Evolutionary conservation across 2,888 invertebrate species (phyloP).

Genomic region (Synanthedon andrenaeformis): DNA sequence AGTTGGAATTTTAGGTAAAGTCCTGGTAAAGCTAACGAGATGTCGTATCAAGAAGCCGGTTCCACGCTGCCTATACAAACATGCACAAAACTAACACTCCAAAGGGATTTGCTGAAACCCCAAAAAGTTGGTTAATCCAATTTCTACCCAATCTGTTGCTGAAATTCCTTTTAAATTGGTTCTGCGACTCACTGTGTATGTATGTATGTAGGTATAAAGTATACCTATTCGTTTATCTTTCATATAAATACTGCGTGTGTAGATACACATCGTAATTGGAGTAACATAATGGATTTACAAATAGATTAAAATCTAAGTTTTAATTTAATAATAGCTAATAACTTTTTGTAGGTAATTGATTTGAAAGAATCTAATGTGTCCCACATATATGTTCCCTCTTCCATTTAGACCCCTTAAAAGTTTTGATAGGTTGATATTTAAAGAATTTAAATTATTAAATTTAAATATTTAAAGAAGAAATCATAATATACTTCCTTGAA

Average conservation of each 20-base stretch:
- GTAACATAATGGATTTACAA: neutral
- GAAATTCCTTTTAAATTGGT: conserved; percentile 20
- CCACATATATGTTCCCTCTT: no score
- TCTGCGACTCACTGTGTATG: conserved; percentile 6
- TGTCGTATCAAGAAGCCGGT: neutral
- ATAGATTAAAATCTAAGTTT: no score
- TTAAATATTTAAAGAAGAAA: no score
- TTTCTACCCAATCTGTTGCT: conserved; percentile 27
- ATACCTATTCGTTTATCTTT: neutral
- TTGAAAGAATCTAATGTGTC: no score
- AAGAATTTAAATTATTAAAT: no score
- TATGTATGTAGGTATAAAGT: neutral
- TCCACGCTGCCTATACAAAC: neutral
- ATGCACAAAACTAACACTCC: conserved; percentile 12
- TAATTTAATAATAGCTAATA: no score
- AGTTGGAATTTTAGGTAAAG: no score
- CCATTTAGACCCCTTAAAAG: no score
- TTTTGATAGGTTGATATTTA: no score
- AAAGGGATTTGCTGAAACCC: conserved; percentile 38
- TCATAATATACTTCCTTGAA: no score
- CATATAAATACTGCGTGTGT: neutral
- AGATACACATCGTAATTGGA: neutral
- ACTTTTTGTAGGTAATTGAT: no score
- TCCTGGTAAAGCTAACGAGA: neutral
- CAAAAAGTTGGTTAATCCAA: conserved; percentile 44